Evolutionary conservation across 2,113 vertebrate species (phyloP).

Genomic region (Burhinus bistriatus): DNA sequence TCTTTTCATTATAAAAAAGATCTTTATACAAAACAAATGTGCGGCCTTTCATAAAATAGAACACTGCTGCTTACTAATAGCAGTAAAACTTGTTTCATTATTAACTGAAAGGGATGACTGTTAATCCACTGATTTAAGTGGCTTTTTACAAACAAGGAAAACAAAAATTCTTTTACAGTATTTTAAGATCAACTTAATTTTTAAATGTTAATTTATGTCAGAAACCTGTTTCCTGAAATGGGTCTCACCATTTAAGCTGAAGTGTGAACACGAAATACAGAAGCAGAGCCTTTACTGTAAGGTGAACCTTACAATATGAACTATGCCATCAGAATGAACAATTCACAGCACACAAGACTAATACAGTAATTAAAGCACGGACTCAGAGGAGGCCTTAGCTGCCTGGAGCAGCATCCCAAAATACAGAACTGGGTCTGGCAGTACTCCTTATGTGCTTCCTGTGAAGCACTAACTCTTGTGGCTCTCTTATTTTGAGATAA

Average conservation of each 20-base stretch:
- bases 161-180: not conserved
- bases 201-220: not conserved
- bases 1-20: not conserved
- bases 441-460: not conserved
- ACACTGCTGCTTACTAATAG: not conserved
- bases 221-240: not conserved
- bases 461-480: not conserved
- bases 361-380: not conserved
- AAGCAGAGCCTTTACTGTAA: not conserved
- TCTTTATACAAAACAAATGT: not conserved
- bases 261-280: not conserved
- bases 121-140: not conserved
- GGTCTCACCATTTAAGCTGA: not conserved
- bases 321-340: not conserved
- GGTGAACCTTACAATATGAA: not conserved
- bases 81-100: not conserved
- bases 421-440: not conserved
- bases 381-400: not conserved
- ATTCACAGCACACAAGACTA: not conserved
- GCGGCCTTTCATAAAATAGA: not conserved
- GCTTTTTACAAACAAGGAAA: not conserved
- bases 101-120: not conserved
- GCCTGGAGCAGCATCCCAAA: not conserved
- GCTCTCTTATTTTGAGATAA: not conserved
- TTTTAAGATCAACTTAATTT: not conserved